Evolutionary conservation across 2,888 invertebrate genomes (phyloP).

Genomic region (Hirtodrosophila alboralis): DNA sequence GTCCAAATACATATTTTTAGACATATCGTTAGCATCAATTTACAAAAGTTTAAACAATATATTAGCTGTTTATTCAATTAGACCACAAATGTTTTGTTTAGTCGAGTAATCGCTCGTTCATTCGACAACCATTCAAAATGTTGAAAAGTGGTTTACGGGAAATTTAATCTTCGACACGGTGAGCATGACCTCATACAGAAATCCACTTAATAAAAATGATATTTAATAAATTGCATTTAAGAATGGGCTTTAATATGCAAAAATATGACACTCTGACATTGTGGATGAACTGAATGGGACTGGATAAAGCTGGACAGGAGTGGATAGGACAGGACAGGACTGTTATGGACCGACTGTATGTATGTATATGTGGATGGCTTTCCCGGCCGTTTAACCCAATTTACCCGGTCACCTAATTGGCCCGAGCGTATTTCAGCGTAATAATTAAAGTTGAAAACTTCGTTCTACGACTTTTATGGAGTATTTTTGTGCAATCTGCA

Average conservation of each 20-base stretch:
- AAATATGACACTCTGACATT: constrained; percentile 54
- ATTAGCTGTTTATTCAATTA: constrained; percentile 26
- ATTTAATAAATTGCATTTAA: constrained; percentile 73
- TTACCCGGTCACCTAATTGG: constrained; percentile 63
- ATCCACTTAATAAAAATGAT: constrained; percentile 66
- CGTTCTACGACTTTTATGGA: constrained; percentile 32
- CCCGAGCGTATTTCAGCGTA: constrained; percentile 54
- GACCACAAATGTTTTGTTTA: constrained; percentile 2
- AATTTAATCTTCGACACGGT: constrained; percentile 46
- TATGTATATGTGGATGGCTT: constrained; percentile 12
- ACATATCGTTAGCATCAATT: neutral
- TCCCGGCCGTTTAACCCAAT: constrained; percentile 49
- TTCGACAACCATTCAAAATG: constrained; percentile 13
- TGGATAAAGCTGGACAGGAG: constrained; percentile 4
- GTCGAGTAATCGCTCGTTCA: constrained; percentile 6
- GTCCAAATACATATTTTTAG: neutral
- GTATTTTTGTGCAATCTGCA: constrained; percentile 65
- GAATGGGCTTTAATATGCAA: constrained; percentile 47
- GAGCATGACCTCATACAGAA: constrained; percentile 35
- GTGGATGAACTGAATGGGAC: neutral
- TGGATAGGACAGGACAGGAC: too few relatives aligned
- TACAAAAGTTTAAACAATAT: neutral
- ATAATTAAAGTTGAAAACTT: constrained; percentile 66
- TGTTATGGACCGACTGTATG: too few relatives aligned
- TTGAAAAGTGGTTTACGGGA: constrained; percentile 33